Conservation (phyloP, 1,140 invertebrate species). For the Atta texana region DNA sequence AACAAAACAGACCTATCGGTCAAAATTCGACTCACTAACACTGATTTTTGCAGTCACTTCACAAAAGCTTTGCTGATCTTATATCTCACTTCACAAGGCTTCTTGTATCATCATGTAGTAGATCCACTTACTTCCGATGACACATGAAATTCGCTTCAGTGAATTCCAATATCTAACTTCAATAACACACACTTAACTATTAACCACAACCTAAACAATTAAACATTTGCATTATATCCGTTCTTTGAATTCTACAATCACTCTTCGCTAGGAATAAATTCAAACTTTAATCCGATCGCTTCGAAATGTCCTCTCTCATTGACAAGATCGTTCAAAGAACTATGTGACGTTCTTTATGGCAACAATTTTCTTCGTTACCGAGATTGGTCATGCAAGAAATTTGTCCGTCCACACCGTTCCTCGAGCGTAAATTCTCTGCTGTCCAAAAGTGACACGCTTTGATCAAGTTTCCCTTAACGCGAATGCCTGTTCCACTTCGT, state of each 20-base stretch:
- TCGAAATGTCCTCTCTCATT: not conserved
- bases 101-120: not conserved
- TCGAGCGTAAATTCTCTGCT: conserved; percentile 37
- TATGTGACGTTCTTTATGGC: conserved; percentile 60
- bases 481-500: conserved; percentile 34
- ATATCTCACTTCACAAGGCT: conserved; percentile 52
- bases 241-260: not conserved
- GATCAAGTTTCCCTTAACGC: conserved; percentile 29
- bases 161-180: conserved; percentile 23
- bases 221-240: conserved; percentile 31
- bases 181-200: conserved; percentile 27
- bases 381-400: not conserved
- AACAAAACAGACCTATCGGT: not conserved
- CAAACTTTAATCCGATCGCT: not conserved
- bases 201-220: conserved; percentile 17
- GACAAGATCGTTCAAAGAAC: not conserved
- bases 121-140: conserved; percentile 2
- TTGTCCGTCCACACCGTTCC: too few relatives aligned
- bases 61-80: conserved; percentile 18
- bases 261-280: not conserved
- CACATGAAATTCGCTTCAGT: not conserved
- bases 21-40: conserved; percentile 43
- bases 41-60: conserved; percentile 38
- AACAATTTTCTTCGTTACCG: not conserved
- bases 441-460: conserved; percentile 43